Base-by-base conservation (phyloP, 2,113 vertebrate genomes). In the Ophiodon elongatus region DNA sequence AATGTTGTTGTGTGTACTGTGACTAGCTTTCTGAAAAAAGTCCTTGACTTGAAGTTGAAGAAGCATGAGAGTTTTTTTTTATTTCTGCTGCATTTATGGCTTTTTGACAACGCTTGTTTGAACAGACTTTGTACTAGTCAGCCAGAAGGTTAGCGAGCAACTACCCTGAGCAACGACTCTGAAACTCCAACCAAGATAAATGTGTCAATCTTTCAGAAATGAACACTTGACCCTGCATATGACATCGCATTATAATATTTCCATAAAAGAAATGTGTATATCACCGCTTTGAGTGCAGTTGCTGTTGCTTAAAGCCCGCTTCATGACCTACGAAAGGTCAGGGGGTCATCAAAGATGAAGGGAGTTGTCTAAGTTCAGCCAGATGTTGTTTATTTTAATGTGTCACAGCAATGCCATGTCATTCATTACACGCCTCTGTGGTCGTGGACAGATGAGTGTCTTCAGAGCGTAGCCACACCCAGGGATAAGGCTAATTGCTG, bases 351-450 rank as follows among this genome's bases (percentile, higher is more conserved):
- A 37, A 4, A 67, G 57, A 65, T n/a, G 65, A 74, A 76, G 72
- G 79, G 63, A 87, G 82, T 76, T 83, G 78, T 88, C 86, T 56
- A 69, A 87, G 54, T 82, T 73, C 72, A 80, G 65, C 84, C 86
- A 88, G 85, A 89, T 84, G 81, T 88, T 92, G 91, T 92, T 90
- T 91, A 86, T 91, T 92, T 91, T 91, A 85, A 89, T 88, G 90
- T 86, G 85, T 89, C 62, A 79, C 29, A 80, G 70, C 80, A 73
- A 86, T 93, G 85, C 85, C 91, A 78, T 92, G 81, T 92, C 90
- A 93, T 90, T 93, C 86, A 93, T 92, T 92, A 91, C 50, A 59
- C 56, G 63, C 59, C 66, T 89, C 60, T 87, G 90, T 91, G 89
- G 85, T 90, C 15, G 29, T 69, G 73, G 82, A 83, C 45, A 88